phyloP scores from a whole-genome alignment of 1,140 invertebrate genomes.

The Pseudachorutes palmiensis region DNA sequence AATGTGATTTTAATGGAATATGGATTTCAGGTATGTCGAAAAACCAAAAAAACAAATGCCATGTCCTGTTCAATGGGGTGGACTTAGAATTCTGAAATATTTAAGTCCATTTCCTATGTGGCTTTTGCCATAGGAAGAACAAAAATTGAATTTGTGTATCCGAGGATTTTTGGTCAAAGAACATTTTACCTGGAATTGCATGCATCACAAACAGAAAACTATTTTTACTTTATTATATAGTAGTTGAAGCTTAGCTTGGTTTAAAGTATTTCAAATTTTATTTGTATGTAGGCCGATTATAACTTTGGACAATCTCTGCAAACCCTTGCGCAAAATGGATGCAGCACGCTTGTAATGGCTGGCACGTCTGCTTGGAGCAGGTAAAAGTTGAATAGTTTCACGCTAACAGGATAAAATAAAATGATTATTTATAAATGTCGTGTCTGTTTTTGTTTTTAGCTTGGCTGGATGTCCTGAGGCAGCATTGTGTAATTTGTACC shows the following conservation, averaged over 20 bases:
- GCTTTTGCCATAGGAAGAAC: conserved; percentile 10
- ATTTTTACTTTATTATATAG: too few relatives aligned
- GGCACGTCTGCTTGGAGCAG: conserved; percentile 60
- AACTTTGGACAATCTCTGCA: conserved; percentile 55
- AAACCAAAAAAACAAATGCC: too few relatives aligned
- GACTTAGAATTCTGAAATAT: background rate
- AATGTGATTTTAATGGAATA: conserved; percentile 57
- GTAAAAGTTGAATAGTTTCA: too few relatives aligned
- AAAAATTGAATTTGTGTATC: conserved; percentile 24
- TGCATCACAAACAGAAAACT: conserved; percentile 18
- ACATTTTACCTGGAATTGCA: conserved; percentile 16
- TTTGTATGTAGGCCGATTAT: conserved; percentile 52
- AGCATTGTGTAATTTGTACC: conserved; percentile 54
- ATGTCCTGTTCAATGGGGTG: background rate
- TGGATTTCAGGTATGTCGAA: conserved; percentile 52
- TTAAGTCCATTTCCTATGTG: background rate
- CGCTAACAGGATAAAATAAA: too few relatives aligned
- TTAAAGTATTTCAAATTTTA: conserved; percentile 37
- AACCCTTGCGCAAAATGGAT: conserved; percentile 48
- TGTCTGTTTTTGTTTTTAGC: conserved; percentile 41
- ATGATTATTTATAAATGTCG: background rate
- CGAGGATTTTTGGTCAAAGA: conserved; percentile 22
- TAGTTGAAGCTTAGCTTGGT: conserved; percentile 2
- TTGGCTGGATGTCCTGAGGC: conserved; percentile 58
- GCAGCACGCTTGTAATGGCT: conserved; percentile 53